phyloP scores from a whole-genome alignment of 2,113 vertebrate genomes.

The Ceyx cyanopectus region DNA sequence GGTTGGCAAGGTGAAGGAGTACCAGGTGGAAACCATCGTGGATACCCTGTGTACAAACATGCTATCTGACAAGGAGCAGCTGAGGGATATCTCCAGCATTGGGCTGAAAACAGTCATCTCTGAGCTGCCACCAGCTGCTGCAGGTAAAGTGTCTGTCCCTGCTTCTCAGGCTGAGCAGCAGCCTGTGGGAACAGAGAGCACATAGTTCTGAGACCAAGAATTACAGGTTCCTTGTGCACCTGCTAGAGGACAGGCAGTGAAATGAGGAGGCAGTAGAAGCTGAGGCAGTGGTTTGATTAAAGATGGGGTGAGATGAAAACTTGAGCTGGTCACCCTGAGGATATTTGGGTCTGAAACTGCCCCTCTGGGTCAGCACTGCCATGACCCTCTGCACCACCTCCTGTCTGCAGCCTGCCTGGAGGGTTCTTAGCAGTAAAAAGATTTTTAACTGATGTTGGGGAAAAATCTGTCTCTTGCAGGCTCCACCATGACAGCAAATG shows the following conservation, averaged over 20 bases:
- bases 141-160: conserved; percentile 76
- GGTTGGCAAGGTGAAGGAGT: conserved; percentile 95
- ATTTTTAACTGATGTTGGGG: not conserved
- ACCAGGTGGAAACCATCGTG: conserved; percentile 95
- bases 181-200: fast-evolving
- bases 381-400: not conserved
- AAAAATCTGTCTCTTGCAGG: conserved; percentile 71
- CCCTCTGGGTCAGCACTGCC: not conserved
- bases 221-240: not conserved
- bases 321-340: not conserved
- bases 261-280: not conserved
- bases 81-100: conserved; percentile 94
- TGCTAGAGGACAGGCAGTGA: not conserved
- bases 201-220: not conserved
- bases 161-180: fast-evolving
- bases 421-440: not conserved
- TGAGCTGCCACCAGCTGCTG: conserved; percentile 85
- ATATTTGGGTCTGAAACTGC: not conserved
- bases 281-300: not conserved
- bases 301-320: not conserved
- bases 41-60: conserved; percentile 92
- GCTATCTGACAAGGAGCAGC: conserved; percentile 93
- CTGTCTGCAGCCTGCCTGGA: not conserved
- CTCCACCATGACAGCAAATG: conserved; percentile 83
- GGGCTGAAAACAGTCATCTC: conserved; percentile 93